These are phyloP conservation scores for Elephas maximus DNA, from an alignment of 2,113 vertebrate genomes.

Conservation along the genomic window DNA sequence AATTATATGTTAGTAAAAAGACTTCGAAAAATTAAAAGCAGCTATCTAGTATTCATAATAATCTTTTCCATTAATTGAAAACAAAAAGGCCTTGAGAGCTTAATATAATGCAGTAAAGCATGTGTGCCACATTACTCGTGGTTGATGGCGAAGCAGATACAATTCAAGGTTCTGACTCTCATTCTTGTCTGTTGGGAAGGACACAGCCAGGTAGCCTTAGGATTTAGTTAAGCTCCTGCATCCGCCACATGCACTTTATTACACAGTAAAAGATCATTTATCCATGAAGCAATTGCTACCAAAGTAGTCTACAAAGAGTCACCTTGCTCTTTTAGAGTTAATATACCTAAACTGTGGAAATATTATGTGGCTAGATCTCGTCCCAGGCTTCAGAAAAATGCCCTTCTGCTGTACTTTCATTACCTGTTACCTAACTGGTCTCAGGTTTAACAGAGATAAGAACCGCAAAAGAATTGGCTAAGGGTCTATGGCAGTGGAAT, in stretches of 20 bases:
- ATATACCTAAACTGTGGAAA: constrained; percentile 13
- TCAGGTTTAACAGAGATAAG: constrained; percentile 31
- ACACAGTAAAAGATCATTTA: background rate
- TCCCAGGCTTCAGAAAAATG: constrained; percentile 11
- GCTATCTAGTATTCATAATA: background rate
- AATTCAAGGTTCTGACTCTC: background rate
- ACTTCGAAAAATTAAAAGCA: constrained; percentile 33
- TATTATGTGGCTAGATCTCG: background rate
- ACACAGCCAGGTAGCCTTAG: background rate
- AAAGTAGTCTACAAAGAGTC: background rate
- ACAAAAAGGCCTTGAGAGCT: constrained; percentile 46
- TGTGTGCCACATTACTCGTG: background rate
- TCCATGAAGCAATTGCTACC: background rate
- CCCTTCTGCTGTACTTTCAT: background rate
- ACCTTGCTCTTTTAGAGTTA: constrained; percentile 17
- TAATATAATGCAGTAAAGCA: background rate
- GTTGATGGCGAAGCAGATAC: background rate
- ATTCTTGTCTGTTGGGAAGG: background rate
- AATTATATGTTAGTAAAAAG: background rate
- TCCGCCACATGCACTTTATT: background rate
- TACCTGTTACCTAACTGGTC: background rate
- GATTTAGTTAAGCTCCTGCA: background rate
- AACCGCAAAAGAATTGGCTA: background rate
- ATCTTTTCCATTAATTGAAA: background rate
- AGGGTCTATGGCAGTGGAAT: background rate